phyloP scores from a whole-genome alignment of 2,797 vertebrate species.

The Cyclopterus lumpus region DNA sequence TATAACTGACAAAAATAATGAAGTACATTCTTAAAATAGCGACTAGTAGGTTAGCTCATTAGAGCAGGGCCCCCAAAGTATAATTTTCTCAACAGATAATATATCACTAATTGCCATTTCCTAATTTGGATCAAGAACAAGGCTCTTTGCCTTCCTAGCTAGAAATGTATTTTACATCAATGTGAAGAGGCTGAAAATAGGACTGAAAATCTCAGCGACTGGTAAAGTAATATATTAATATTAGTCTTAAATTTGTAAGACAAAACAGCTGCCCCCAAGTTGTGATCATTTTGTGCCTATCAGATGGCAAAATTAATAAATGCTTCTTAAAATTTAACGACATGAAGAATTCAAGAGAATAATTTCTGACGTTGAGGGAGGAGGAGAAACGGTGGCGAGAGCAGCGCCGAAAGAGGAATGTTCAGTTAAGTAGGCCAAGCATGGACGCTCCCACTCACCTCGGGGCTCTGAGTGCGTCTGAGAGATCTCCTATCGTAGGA shows the following conservation, averaged over 20 bases:
- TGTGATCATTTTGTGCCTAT: neutral
- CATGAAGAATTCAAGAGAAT: slow-evolving; percentile 18
- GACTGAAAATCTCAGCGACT: neutral
- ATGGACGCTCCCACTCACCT: slow-evolving; percentile 61
- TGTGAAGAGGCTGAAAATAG: neutral
- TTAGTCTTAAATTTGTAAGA: neutral
- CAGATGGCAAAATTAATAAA: neutral
- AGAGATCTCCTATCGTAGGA: slow-evolving; percentile 45
- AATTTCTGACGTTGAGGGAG: slow-evolving; percentile 6
- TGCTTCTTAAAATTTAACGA: slow-evolving; percentile 2
- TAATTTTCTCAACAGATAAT: slow-evolving; percentile 35
- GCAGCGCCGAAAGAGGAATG: slow-evolving; percentile 1
- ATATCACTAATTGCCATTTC: slow-evolving; percentile 34
- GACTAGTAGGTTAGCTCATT: slow-evolving; percentile 40
- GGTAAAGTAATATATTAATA: neutral
- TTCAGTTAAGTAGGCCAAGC: slow-evolving; percentile 59
- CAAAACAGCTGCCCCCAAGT: neutral
- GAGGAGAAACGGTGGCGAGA: slow-evolving; percentile 14
- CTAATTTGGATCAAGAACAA: slow-evolving; percentile 21
- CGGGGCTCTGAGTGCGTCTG: slow-evolving; percentile 51
- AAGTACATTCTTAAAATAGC: slow-evolving; percentile 51
- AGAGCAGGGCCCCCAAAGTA: slow-evolving; percentile 41
- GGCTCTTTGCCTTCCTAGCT: slow-evolving; percentile 1
- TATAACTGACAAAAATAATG: slow-evolving; percentile 53
- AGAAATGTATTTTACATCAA: neutral